Conservation (phyloP, 2,888 invertebrate genomes). For the Callosobruchus maculatus region DNA sequence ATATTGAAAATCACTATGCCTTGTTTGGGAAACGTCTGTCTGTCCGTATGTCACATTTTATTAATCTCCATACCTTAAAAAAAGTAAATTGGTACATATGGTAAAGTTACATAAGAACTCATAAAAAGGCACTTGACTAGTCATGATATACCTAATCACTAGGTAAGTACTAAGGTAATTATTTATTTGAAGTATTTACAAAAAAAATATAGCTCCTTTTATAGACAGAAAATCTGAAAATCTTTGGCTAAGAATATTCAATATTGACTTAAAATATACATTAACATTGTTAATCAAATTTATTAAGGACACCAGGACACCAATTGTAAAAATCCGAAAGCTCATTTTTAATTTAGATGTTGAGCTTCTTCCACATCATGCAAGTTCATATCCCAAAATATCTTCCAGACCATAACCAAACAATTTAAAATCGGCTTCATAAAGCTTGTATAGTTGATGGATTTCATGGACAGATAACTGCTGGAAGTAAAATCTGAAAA, state of each 20-base stretch:
- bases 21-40: no score
- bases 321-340: background rate
- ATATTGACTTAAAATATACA: no score
- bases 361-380: constrained; percentile 9
- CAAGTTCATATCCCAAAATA: constrained; percentile 75
- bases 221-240: background rate
- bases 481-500: constrained; percentile 58
- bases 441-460: constrained; percentile 66
- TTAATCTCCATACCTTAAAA: no score
- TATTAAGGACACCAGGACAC: background rate
- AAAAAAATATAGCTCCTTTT: no score
- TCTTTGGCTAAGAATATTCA: background rate
- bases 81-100: background rate
- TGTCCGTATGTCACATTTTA: no score
- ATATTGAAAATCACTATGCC: no score
- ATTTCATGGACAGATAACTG: constrained; percentile 68
- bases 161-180: no score
- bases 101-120: background rate
- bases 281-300: background rate
- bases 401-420: constrained; percentile 79
- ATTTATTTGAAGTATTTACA: no score
- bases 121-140: background rate
- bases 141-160: background rate
- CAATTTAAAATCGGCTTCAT: constrained; percentile 74
- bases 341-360: background rate